Base-by-base conservation (phyloP, 1,140 invertebrate species). In the Drosophila nikananu region DNA sequence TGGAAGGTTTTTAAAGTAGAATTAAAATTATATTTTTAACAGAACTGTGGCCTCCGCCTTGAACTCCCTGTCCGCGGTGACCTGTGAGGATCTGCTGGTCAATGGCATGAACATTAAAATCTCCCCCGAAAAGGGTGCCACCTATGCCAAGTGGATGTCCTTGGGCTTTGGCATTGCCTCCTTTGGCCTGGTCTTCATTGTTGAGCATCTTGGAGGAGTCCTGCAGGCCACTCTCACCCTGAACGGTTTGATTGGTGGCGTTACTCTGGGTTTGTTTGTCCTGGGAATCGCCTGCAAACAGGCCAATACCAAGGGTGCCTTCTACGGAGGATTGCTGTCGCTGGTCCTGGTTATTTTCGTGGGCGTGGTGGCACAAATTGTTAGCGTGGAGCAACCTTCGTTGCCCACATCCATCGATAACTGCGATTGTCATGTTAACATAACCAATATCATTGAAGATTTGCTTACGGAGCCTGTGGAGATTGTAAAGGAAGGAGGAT, bases 31-130 rank as follows among this genome's bases (percentile, higher is more conserved):
- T 12, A 3, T 35, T 0, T 10, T 4, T 93, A 94, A 30, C 92
- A 98, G 97, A 83, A 98, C 98, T 5, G 97, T 99, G 3, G 98
- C 98, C 0, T 97, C 97, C 25, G 97, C 97, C 0, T 93, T 99
- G 51, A 99, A 98, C 91, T 98, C 98, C 1, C 93, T 99, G 51
- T 96, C 98, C 0, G 98, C 98, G 0, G 97, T 99, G 5, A 97
- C 97, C 5, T 96, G 97, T 87, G 96, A 99, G 93, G 98, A 99
- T 93, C 95, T 98, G 60, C 93, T 98, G 0, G 95, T 95, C 52
- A 95, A 95, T 5, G 93, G 96, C 4, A 95, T 96, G 30, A 95
- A 95, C 13, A 95, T 96, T 21, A 94, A 95, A 62, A 92, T 98
- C 57, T 95, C 95, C 1, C 96, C 97, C 7, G 92, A 95, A 15